A percentile compares a stretch with the other conserved stretches of the same genome.
Evolutionary conservation across 2,113 vertebrate species (phyloP).

Genomic region (Apeltes quadracus): DNA sequence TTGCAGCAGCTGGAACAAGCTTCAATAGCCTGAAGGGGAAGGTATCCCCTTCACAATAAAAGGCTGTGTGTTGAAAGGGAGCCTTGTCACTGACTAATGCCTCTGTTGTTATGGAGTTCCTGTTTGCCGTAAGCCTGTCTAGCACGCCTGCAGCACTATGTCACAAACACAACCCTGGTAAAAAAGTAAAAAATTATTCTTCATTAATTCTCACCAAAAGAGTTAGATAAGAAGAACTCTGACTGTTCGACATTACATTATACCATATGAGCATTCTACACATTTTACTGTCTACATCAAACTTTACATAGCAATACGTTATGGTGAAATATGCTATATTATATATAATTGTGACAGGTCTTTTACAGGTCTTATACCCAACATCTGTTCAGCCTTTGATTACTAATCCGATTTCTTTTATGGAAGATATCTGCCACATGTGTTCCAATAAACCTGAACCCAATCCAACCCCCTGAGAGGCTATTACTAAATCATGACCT

Average conservation of each 20-base stretch:
- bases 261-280: constrained; percentile 18
- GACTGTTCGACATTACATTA: constrained; percentile 33
- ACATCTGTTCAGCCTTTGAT: not conserved
- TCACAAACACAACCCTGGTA: constrained; percentile 10
- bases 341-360: not conserved
- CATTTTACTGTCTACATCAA: not conserved
- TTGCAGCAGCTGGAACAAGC: constrained; percentile 60
- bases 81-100: constrained; percentile 55
- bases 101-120: constrained; percentile 60
- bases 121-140: constrained; percentile 44
- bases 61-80: constrained; percentile 45
- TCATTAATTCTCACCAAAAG: too few species aligned
- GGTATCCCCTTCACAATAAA: constrained; percentile 61
- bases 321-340: not conserved
- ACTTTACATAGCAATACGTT: constrained; percentile 39
- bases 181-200: too few species aligned
- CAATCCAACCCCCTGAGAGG: not conserved
- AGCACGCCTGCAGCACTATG: constrained; percentile 29
- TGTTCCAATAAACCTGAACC: not conserved
- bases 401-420: not conserved
- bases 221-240: constrained; percentile 10
- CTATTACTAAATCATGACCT: not conserved
- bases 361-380: not conserved
- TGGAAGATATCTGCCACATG: not conserved
- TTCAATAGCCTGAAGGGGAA: constrained; percentile 55